Percentiles rank a stretch among this genome's conserved stretches.
These are phyloP conservation scores for Brachionus koreanus DNA, from an alignment of 1,140 invertebrate genomes.

Conservation along the genomic window DNA sequence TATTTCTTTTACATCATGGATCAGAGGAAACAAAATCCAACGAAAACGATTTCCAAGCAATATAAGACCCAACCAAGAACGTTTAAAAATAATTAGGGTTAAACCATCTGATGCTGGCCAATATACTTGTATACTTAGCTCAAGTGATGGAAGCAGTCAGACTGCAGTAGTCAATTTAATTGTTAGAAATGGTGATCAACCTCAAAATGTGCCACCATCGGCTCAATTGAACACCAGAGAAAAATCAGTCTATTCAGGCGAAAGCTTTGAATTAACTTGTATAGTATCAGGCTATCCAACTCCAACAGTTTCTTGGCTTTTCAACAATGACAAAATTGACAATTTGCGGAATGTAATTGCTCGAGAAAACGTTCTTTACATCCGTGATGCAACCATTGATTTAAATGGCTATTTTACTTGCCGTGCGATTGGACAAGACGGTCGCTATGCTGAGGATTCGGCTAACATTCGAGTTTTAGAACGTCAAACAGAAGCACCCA, in stretches of 20 bases:
- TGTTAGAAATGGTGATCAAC: not conserved
- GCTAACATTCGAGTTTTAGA: not conserved
- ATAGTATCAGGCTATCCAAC: not conserved
- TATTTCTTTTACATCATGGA: constrained; percentile 36
- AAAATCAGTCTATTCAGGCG: not conserved
- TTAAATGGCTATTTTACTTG: constrained; percentile 25
- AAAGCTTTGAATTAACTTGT: constrained; percentile 17
- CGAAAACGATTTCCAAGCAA: constrained; percentile 9
- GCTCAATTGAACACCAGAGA: not conserved
- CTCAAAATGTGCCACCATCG: not conserved
- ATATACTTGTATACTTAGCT: constrained; percentile 42
- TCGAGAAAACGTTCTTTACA: not conserved
- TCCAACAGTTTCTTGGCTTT: not conserved
- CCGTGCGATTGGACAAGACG: constrained; percentile 5
- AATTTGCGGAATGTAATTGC: not conserved
- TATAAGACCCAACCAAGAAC: constrained; percentile 37
- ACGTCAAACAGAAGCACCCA: not conserved
- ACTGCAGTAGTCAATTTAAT: not conserved
- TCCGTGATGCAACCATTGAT: not conserved
- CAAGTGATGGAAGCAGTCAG: constrained; percentile 29
- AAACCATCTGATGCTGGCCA: constrained; percentile 31
- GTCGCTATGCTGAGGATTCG: constrained; percentile 19
- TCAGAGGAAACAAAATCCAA: constrained; percentile 12
- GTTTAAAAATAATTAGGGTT: constrained; percentile 27
- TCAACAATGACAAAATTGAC: constrained; percentile 29